Conservation (phyloP, 2,888 invertebrate species). For the Dasypolia templi region DNA sequence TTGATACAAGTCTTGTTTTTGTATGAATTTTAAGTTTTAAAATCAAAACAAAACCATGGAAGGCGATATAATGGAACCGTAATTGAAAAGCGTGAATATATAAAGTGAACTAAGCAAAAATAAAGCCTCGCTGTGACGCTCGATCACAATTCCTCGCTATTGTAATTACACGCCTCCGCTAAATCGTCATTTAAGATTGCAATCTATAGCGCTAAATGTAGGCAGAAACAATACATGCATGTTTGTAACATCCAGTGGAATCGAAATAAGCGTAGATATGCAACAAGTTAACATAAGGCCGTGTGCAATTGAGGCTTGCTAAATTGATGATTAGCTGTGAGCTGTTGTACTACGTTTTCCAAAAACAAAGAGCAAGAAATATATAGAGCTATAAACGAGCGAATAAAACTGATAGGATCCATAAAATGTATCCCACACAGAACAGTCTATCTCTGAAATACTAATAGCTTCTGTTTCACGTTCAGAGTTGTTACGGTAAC, state of each 20-base stretch:
- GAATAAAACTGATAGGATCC: constrained; percentile 7
- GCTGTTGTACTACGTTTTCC: constrained; percentile 22
- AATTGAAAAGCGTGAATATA: constrained; percentile 27
- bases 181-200: constrained; percentile 24
- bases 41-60: constrained; percentile 3
- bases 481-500: constrained; percentile 21
- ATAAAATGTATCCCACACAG: constrained; percentile 6
- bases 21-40: constrained; percentile 1
- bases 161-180: constrained; percentile 44
- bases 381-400: background rate
- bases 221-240: constrained; percentile 29
- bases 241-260: constrained; percentile 14
- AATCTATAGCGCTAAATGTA: constrained; percentile 30
- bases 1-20: constrained; percentile 2
- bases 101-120: constrained; percentile 33
- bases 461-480: constrained; percentile 3
- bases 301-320: constrained; percentile 37
- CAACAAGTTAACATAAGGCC: constrained; percentile 52
- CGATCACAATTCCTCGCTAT: constrained; percentile 24
- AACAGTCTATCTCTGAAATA: constrained; percentile 1
- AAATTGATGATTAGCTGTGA: constrained; percentile 48
- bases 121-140: constrained; percentile 11
- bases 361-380: constrained; percentile 30
- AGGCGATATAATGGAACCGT: background rate
- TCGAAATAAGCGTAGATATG: constrained; percentile 39